Conservation (phyloP, 2,797 vertebrate species). For the Melanogrammus aeglefinus region DNA sequence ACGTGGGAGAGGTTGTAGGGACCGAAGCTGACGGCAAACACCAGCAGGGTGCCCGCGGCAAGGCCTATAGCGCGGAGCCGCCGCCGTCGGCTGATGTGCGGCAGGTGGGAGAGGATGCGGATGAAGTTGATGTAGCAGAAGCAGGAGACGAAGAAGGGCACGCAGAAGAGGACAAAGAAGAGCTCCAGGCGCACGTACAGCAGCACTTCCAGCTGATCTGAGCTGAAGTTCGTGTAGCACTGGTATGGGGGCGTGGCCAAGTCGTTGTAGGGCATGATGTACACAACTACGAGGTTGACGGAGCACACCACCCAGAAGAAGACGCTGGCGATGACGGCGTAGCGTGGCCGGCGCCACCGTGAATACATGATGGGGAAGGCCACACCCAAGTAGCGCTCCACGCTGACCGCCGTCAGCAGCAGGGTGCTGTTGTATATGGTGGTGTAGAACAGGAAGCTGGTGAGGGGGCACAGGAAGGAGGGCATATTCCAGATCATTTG, state of each 20-base stretch:
- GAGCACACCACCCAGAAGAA: constrained; percentile 77
- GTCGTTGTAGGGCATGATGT: constrained; percentile 76
- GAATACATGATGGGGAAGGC: constrained; percentile 81
- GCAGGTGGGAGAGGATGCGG: constrained; percentile 72
- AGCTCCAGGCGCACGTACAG: constrained; percentile 79
- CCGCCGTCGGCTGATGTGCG: constrained; percentile 68
- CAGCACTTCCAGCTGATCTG: constrained; percentile 68
- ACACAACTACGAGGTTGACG: constrained; percentile 81
- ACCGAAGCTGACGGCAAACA: constrained; percentile 83
- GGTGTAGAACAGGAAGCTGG: constrained; percentile 81
- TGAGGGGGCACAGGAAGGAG: constrained; percentile 71
- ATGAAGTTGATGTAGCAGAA: constrained; percentile 85
- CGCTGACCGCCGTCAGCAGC: constrained; percentile 80
- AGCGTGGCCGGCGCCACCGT: constrained; percentile 68
- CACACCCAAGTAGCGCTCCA: constrained; percentile 85
- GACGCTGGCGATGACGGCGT: constrained; percentile 64
- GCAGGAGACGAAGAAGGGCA: constrained; percentile 79
- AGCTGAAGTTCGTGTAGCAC: constrained; percentile 77
- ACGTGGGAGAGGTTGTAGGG: constrained; percentile 85
- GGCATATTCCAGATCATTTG: constrained; percentile 74
- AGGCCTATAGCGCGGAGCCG: constrained; percentile 78
- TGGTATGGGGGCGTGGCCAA: too few relatives aligned
- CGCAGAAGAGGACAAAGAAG: constrained; percentile 78
- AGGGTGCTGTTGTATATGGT: constrained; percentile 89
- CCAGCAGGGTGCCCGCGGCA: constrained; percentile 73